Base-by-base conservation (phyloP, 2,113 vertebrate species). In the Pluvianellus socialis region DNA sequence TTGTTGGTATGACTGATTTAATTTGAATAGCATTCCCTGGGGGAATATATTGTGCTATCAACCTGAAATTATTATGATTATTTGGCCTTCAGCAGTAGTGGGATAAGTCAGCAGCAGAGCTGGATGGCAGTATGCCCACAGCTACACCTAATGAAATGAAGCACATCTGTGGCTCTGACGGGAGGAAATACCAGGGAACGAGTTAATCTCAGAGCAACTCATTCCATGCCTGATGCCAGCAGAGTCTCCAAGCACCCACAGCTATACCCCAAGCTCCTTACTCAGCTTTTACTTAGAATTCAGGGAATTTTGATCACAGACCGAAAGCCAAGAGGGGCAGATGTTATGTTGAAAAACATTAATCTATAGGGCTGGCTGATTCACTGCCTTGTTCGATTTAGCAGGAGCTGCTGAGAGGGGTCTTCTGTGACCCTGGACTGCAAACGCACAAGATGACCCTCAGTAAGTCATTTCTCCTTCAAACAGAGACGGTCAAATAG, bases 141-240 rank as follows among this genome's bases (percentile, higher is more conserved):
- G 96, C 97, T 96, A 97, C 94, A 97, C 98, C 97, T 97, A 95
- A 97, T 86, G 96, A 97, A 97, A 96, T 26, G 90, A 74, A 96
- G 77, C 93, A 81, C 93, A 97, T 97, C 97, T 98, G 96, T 65
- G 94, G 70, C 97, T 92, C 77, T 92, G 94, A 93, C 94, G 96
- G 96, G 72, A 76, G 92, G 81, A 92, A 97, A 91, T 82, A 92
- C 90, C 92, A 71, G 67, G 50, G 94, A 90, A 92, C 0, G 10
- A 91, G 70, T 63, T 91, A 58, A 90, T 94, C 95, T 82, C 79
- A 16, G 33, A 81, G 87, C 84, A 86, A 50, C 85, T 79, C 80
- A 12, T 70, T 55, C 84, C 79, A 59, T 0, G n/a, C 70, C 80
- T 59, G 71, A 92, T 66, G 94, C 77, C 80, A 87, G 56, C 53